Base-by-base conservation (phyloP, 2,888 invertebrate species). In the Pelosia muscerda region DNA sequence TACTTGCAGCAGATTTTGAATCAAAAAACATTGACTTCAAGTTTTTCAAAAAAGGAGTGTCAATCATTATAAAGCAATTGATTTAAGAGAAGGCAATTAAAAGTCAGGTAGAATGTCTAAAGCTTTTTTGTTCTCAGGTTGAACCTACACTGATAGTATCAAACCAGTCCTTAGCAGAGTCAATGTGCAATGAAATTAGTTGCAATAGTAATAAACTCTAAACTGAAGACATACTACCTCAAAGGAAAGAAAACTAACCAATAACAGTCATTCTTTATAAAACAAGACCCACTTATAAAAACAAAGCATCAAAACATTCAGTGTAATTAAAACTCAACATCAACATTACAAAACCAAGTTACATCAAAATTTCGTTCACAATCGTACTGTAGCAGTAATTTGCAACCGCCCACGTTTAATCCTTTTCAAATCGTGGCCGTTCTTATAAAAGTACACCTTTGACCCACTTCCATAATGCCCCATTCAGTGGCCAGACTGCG, bases 391-490 rank as follows among this genome's bases (percentile, higher is more conserved):
- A 65, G 25, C 62, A 72, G 61, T 73, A 81, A 78, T 78, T 75
- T 75, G 67, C 66, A 70, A 70, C 65, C 53, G 66, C 68, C 70
- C 59, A 72, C 28, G 28, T 77, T 69, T 68, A 79, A 79, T 73
- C 79, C 73, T 73, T 76, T 79, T 77, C 72, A 75, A 67, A 65
- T 68, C 72, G 65, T 70, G 65, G 66, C 63, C 72, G 69, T 79
- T 77, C 74, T 81, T 81, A 73, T 55, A 72, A 64, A 69, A 74
- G 72, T 73, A 77, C 69, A 81, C 73, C 76, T 80, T 80, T 82
- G 83, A 82, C 81, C 81, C 71, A 77, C 64, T 78, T 74, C 72
- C 81, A 81, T 80, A 82, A 82, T 76, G 72, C 70, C 68, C 71
- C 59, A 76, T 80, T 80, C 78, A 75, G 63, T 73, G 69, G 68